Conservation (phyloP, 2,888 invertebrate species). For the Rapana venosa region DNA sequence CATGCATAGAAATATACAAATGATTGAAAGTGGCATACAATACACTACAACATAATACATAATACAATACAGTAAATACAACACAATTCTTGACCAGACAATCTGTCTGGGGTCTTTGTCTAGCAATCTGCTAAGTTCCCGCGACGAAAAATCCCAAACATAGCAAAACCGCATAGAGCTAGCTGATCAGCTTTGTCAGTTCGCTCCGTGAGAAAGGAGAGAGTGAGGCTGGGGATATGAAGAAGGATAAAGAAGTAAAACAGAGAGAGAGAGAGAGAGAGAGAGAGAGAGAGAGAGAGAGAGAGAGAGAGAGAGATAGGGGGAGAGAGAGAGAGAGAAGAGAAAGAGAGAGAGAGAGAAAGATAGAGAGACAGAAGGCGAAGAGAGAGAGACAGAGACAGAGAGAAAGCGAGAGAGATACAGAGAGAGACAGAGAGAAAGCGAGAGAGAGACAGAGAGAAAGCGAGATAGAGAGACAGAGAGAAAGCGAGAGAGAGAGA, state of each 20-base stretch:
- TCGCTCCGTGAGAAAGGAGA: too few relatives aligned
- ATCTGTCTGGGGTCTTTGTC: too few relatives aligned
- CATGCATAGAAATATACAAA: too few relatives aligned
- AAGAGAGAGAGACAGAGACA: not conserved
- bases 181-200: too few relatives aligned
- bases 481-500: too few relatives aligned
- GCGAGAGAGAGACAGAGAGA: not conserved
- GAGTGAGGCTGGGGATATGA: too few relatives aligned
- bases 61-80: not conserved
- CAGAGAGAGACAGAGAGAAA: not conserved
- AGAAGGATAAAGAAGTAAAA: too few relatives aligned
- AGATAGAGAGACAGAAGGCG: not conserved
- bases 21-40: not conserved
- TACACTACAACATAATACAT: not conserved
- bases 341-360: conserved; percentile 2
- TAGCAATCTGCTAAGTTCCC: too few relatives aligned
- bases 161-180: too few relatives aligned
- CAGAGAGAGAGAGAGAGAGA: too few relatives aligned
- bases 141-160: too few relatives aligned
- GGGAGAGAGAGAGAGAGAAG: conserved; percentile 34
- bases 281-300: conserved; percentile 38
- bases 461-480: not conserved
- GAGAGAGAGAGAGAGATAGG: conserved; percentile 43
- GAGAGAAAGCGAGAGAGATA: not conserved
- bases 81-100: not conserved